These are phyloP conservation scores for Pheucticus melanocephalus DNA, from an alignment of 2,113 vertebrate genomes.

Conservation along the genomic window DNA sequence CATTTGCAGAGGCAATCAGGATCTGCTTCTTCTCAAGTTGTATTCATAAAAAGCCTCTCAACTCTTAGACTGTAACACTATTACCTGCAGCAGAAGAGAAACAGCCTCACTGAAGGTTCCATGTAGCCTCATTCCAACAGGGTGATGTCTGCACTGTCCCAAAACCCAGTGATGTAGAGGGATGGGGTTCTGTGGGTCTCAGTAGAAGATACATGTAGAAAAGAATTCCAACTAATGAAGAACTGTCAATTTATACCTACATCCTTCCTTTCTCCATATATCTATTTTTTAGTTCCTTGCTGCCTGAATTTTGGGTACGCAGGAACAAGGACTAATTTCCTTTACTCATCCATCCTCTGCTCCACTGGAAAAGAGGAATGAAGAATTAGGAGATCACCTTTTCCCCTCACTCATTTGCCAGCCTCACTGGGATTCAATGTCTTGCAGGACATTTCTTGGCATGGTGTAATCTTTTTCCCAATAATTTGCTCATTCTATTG, in stretches of 20 bases:
- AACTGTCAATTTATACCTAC: neutral
- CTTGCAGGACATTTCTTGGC: neutral
- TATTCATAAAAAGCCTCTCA: neutral
- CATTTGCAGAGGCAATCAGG: neutral
- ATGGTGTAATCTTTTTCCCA: neutral
- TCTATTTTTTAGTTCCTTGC: neutral
- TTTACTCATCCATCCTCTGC: neutral
- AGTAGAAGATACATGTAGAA: fast-evolving
- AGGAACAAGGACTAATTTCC: neutral
- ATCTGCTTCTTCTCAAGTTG: conserved; percentile 5
- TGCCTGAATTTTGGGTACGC: neutral
- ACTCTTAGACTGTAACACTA: neutral
- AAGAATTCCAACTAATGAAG: neutral
- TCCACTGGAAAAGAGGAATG: neutral
- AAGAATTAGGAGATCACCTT: neutral
- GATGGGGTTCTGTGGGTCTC: neutral
- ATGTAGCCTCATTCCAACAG: neutral
- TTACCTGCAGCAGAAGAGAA: neutral
- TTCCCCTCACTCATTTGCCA: neutral
- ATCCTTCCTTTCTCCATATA: neutral
- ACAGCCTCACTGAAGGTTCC: neutral
- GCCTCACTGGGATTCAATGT: neutral
- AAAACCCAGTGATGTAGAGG: neutral
- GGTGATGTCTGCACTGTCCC: neutral
- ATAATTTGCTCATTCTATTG: neutral